phyloP scores from a whole-genome alignment of 1,140 invertebrate genomes.

The Drosophila sechellia region DNA sequence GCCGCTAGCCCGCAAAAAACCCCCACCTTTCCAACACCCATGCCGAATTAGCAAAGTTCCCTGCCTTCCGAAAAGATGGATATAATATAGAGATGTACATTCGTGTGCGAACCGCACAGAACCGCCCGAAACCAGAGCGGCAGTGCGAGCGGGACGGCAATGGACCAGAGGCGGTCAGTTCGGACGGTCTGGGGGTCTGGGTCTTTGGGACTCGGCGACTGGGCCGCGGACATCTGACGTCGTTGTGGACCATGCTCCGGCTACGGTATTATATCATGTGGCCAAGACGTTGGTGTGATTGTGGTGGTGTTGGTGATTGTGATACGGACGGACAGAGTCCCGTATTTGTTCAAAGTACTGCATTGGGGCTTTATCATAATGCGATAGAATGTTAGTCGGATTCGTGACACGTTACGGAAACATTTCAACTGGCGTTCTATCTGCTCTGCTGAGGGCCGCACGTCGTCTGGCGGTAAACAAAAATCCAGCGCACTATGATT shows the following conservation, averaged over 20 bases:
- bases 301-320: not conserved
- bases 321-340: constrained; percentile 1
- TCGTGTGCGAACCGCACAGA: constrained; percentile 30
- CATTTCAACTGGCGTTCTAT: constrained; percentile 12
- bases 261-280: constrained; percentile 28
- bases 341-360: constrained; percentile 58
- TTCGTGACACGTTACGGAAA: constrained; percentile 46
- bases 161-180: constrained; percentile 6
- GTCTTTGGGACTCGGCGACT: constrained; percentile 28
- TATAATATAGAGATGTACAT: constrained; percentile 7
- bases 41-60: constrained; percentile 38
- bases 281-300: not conserved
- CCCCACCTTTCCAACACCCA: not conserved
- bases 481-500: not conserved
- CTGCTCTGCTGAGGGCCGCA: constrained; percentile 17
- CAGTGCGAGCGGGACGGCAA: constrained; percentile 11
- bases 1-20: not conserved
- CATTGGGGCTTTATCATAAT: constrained; percentile 51
- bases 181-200: constrained; percentile 12
- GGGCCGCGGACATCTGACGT: constrained; percentile 30
- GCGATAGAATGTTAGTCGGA: constrained; percentile 23
- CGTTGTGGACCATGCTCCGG: constrained; percentile 22
- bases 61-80: constrained; percentile 32
- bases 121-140: constrained; percentile 32
- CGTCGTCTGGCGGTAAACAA: constrained; percentile 48